These are phyloP conservation scores for Irena cyanogastra DNA, from an alignment of 2,113 vertebrate genomes.

Conservation along the genomic window DNA sequence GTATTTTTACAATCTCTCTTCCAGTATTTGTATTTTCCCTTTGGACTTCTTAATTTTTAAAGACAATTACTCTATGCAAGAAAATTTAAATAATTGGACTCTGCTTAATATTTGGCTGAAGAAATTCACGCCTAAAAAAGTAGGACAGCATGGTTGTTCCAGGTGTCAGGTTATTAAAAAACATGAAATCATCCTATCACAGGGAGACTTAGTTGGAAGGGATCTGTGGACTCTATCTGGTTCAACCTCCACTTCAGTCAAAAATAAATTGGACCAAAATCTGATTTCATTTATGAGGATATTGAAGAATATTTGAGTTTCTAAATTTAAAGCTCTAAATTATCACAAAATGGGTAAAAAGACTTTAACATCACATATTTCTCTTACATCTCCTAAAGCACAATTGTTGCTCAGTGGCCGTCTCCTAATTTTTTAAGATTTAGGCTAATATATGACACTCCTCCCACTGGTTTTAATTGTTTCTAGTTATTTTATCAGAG, in stretches of 20 bases:
- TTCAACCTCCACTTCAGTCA: not conserved
- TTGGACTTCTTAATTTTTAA: not conserved
- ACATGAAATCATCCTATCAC: not conserved
- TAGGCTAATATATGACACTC: not conserved
- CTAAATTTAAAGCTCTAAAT: not conserved
- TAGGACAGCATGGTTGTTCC: not conserved
- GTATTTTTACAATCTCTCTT: not conserved
- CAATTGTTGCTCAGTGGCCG: fast-evolving
- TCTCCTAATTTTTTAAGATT: not conserved
- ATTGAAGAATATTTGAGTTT: not conserved
- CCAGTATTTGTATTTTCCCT: not conserved
- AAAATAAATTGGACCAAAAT: not conserved
- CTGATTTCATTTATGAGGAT: not conserved
- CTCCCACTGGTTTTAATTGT: not conserved
- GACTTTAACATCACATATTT: not conserved
- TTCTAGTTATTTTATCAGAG: not conserved
- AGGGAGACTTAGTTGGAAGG: not conserved
- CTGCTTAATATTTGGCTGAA: not conserved
- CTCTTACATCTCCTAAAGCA: not conserved
- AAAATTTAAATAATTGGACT: not conserved
- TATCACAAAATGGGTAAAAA: not conserved
- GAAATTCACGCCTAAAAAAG: not conserved
- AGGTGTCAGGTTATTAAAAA: not conserved
- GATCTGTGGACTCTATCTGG: not conserved
- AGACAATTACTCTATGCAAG: not conserved